These are phyloP conservation scores for Pantala flavescens DNA, from an alignment of 1,140 invertebrate species.

Conservation along the genomic window DNA sequence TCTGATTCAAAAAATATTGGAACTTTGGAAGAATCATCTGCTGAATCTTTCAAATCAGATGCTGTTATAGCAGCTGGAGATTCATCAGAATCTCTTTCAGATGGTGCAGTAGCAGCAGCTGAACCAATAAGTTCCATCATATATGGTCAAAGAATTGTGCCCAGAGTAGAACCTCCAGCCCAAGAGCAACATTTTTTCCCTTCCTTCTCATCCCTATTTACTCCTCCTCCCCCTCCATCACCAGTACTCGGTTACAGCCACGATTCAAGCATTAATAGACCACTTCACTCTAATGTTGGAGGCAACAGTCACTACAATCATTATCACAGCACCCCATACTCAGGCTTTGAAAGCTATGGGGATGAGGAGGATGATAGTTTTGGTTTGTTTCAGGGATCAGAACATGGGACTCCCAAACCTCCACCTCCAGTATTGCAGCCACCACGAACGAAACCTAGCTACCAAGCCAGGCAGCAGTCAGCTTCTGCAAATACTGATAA, in stretches of 20 bases:
- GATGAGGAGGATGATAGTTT: neutral
- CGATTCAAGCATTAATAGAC: neutral
- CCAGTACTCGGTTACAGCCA: neutral
- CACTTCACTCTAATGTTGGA: neutral
- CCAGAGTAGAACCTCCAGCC: neutral
- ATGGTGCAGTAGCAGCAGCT: too few relatives aligned
- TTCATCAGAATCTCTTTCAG: too few relatives aligned
- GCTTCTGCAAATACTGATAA: conserved; percentile 9
- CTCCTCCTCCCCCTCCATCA: neutral
- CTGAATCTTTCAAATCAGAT: too few relatives aligned
- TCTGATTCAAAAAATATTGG: too few relatives aligned
- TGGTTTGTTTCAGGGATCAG: neutral
- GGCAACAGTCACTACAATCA: neutral
- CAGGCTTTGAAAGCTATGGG: neutral
- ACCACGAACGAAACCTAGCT: neutral
- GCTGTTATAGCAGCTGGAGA: too few relatives aligned
- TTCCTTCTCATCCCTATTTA: conserved; percentile 39
- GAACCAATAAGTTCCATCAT: too few relatives aligned
- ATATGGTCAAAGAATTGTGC: neutral
- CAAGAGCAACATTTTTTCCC: conserved; percentile 38
- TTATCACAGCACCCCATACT: neutral
- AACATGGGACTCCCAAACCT: neutral
- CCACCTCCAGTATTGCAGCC: neutral
- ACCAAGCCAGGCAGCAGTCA: neutral
- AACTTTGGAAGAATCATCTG: too few relatives aligned